These are phyloP conservation scores for Ceratina japonica DNA, from an alignment of 1,140 invertebrate species.

Conservation along the genomic window DNA sequence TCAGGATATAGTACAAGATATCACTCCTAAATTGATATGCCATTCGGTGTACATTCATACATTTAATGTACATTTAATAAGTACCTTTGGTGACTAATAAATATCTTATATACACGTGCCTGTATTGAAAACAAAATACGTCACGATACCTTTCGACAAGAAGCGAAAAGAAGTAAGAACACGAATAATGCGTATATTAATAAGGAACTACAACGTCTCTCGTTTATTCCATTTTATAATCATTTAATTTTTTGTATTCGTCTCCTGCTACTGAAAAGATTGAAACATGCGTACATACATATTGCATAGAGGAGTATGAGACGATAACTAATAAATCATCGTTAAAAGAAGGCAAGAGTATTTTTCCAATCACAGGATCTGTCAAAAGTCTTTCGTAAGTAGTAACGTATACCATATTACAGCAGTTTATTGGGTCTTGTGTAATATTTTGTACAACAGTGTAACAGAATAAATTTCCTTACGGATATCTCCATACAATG, in stretches of 20 bases:
- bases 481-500: slow-evolving; percentile 47
- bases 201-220: neutral
- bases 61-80: slow-evolving; percentile 61
- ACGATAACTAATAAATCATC: neutral
- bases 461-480: slow-evolving; percentile 62
- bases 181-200: neutral
- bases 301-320: neutral
- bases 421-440: slow-evolving; percentile 59
- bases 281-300: neutral
- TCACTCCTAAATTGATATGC: slow-evolving; percentile 58
- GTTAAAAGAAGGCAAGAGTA: slow-evolving; percentile 2
- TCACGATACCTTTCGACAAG: neutral
- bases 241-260: neutral
- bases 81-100: slow-evolving; percentile 60
- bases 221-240: neutral
- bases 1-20: slow-evolving; percentile 58
- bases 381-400: slow-evolving; percentile 25
- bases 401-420: slow-evolving; percentile 50
- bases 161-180: neutral
- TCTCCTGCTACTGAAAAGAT: neutral
- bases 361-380: neutral
- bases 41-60: slow-evolving; percentile 55
- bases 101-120: slow-evolving; percentile 50
- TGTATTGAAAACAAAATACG: slow-evolving; percentile 4
- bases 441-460: slow-evolving; percentile 61